phyloP scores from a whole-genome alignment of 2,797 vertebrate species.

The Chiloscyllium punctatum region DNA sequence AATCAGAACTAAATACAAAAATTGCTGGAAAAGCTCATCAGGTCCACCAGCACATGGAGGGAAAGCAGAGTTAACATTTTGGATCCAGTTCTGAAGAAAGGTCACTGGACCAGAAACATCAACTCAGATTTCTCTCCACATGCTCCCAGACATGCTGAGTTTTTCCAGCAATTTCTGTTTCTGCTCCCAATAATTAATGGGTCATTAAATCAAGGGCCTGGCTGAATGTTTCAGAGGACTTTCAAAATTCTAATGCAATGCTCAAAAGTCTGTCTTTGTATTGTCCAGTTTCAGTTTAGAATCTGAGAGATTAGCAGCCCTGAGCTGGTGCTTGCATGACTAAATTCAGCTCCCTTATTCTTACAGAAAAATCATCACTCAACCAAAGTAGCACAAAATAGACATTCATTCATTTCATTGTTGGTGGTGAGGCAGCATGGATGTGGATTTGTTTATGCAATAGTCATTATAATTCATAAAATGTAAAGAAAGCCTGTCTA shows the following conservation, averaged over 20 bases:
- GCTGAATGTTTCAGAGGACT: background rate
- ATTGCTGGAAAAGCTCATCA: too few species aligned
- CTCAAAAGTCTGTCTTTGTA: background rate
- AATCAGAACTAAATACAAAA: too few species aligned
- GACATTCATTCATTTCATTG: background rate
- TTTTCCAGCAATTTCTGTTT: too few species aligned
- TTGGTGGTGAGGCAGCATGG: background rate
- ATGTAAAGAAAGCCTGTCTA: background rate
- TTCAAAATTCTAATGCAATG: background rate
- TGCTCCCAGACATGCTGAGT: too few species aligned
- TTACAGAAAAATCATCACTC: background rate
- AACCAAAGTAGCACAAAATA: background rate
- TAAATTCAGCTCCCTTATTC: background rate
- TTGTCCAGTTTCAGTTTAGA: background rate
- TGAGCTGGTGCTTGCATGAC: background rate
- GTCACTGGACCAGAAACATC: too few species aligned
- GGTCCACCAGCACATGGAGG: too few species aligned
- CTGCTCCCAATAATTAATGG: too few species aligned
- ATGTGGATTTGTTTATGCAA: background rate
- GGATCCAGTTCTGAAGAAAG: too few species aligned
- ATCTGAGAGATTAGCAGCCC: background rate
- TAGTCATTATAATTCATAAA: constrained; percentile 1
- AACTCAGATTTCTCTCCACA: too few species aligned
- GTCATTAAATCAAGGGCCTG: background rate
- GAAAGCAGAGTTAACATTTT: too few species aligned